Percentiles rank a stretch among this genome's conserved stretches.
These are phyloP conservation scores for Furcula furcula DNA, from an alignment of 2,888 invertebrate species.

Conservation along the genomic window DNA sequence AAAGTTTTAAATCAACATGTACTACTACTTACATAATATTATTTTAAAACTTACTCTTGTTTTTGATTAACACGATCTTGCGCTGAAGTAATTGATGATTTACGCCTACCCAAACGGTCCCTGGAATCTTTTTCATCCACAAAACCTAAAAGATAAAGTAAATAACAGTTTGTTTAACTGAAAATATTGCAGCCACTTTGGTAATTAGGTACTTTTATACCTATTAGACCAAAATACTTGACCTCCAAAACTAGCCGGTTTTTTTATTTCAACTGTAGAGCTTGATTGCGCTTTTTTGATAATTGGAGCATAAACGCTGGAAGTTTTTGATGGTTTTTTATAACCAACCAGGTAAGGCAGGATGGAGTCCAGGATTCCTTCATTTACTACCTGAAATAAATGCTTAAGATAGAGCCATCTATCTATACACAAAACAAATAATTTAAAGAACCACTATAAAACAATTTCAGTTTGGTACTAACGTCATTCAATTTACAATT, in stretches of 20 bases:
- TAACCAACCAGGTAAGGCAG: conserved; percentile 86
- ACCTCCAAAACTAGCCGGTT: conserved; percentile 77
- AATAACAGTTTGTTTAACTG: too few relatives aligned
- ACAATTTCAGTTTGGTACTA: conserved; percentile 24
- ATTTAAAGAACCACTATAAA: too few relatives aligned
- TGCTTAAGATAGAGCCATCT: conserved; percentile 37
- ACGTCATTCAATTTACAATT: conserved; percentile 78
- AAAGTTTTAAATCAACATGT: too few relatives aligned
- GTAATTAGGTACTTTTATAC: too few relatives aligned
- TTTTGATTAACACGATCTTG: conserved; percentile 66
- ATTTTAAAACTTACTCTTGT: conserved; percentile 75
- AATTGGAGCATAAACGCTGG: conserved; percentile 75
- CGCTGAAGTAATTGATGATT: conserved; percentile 63
- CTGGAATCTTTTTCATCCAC: conserved; percentile 69
- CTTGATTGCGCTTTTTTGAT: conserved; percentile 73
- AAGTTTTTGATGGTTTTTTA: conserved; percentile 77
- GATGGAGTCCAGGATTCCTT: conserved; percentile 91
- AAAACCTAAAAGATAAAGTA: conserved; percentile 58
- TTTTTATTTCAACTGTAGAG: conserved; percentile 65
- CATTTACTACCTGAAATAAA: conserved; percentile 85
- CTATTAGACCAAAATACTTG: too few relatives aligned
- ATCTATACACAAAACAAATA: conserved; percentile 28
- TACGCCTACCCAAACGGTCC: conserved; percentile 72
- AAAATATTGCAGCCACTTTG: too few relatives aligned
- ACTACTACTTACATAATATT: too few relatives aligned